Conservation (phyloP, 2,113 vertebrate genomes). For the Caretta caretta region DNA sequence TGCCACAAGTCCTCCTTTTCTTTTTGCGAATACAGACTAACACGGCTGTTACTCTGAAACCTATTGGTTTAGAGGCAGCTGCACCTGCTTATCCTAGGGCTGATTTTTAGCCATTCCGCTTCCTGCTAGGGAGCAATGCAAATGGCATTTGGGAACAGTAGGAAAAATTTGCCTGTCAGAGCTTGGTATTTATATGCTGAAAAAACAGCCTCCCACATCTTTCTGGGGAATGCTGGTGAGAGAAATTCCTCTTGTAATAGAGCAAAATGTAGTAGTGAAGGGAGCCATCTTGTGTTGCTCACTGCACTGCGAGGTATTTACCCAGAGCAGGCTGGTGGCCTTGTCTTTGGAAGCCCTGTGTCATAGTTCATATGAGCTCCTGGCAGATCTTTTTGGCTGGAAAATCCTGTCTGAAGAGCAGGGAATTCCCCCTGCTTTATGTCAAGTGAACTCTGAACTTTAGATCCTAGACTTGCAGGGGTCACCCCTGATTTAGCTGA, state of each 20-base stretch:
- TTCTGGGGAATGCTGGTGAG: not conserved
- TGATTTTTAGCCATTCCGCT: not conserved
- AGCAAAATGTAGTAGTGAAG: not conserved
- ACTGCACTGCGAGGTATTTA: not conserved
- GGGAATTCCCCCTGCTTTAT: not conserved
- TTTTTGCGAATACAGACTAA: too few relatives aligned
- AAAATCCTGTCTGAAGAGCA: not conserved
- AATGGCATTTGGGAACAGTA: not conserved
- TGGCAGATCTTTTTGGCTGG: not conserved
- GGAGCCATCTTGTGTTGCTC: not conserved
- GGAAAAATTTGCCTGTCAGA: not conserved
- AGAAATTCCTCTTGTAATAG: not conserved
- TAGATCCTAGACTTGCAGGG: not conserved
- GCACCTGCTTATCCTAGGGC: not conserved
- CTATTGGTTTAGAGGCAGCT: not conserved
- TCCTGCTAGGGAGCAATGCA: not conserved
- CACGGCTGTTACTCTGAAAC: too few relatives aligned
- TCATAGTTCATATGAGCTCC: not conserved
- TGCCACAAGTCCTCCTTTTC: too few relatives aligned
- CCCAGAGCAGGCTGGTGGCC: not conserved
- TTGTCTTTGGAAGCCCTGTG: not conserved
- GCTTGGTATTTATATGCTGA: not conserved
- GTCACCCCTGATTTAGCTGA: not conserved
- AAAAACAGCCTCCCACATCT: not conserved
- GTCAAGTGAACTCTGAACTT: not conserved